Evolutionary conservation across 2,113 vertebrate species (phyloP).

Genomic region (Dascyllus trimaculatus): DNA sequence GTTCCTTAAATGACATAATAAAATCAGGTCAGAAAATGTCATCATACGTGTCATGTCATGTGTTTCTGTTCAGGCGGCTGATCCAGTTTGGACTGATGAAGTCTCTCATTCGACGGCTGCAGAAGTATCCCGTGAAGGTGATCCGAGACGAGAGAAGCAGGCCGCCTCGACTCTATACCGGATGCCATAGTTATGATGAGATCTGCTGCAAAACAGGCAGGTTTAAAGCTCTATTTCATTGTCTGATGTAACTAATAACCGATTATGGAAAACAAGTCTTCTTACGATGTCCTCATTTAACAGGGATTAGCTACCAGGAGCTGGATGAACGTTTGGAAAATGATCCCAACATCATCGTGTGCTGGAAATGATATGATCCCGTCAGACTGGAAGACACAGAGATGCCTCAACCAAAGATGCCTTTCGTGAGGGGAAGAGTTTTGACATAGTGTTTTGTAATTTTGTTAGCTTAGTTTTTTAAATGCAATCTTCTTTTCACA

Average conservation of each 20-base stretch:
- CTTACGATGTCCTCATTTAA: slow-evolving; percentile 27
- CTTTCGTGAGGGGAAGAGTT: slow-evolving; percentile 16
- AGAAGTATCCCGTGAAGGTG: slow-evolving; percentile 96
- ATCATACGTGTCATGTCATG: background rate
- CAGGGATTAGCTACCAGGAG: slow-evolving; percentile 97
- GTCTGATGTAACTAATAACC: background rate
- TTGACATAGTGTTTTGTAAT: slow-evolving; percentile 37
- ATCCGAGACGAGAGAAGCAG: slow-evolving; percentile 90
- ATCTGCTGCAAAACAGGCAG: slow-evolving; percentile 98
- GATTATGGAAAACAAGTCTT: background rate
- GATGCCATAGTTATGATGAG: slow-evolving; percentile 97
- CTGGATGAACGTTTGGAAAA: slow-evolving; percentile 97
- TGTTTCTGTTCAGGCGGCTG: slow-evolving; percentile 86
- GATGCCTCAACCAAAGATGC: slow-evolving; percentile 62
- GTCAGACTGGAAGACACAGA: slow-evolving; percentile 4
- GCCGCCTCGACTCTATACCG: slow-evolving; percentile 92
- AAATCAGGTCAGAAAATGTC: background rate
- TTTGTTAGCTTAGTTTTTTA: background rate
- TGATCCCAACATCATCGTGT: slow-evolving; percentile 97
- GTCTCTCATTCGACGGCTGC: slow-evolving; percentile 93
- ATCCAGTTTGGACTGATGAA: slow-evolving; percentile 99
- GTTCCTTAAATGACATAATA: slow-evolving; percentile 22
- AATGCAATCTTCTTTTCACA: background rate
- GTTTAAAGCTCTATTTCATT: slow-evolving; percentile 30
- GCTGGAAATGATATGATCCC: slow-evolving; percentile 82